Percentiles rank a stretch among this genome's conserved stretches.
Evolutionary conservation across 2,113 vertebrate genomes (phyloP).

Genomic region (Eleginops maclovinus): DNA sequence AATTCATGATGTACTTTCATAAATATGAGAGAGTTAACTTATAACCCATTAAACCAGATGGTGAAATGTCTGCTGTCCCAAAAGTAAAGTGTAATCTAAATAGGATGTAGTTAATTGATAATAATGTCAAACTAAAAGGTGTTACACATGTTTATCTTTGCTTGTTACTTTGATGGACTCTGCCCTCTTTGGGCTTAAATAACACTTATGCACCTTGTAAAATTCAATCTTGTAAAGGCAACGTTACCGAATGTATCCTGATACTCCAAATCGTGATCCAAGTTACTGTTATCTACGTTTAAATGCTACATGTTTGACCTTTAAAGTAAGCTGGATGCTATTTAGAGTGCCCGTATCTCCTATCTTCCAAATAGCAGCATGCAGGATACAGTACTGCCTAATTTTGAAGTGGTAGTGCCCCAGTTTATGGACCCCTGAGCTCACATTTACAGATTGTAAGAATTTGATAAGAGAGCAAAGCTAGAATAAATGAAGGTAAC

Average conservation of each 20-base stretch:
- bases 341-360: background rate
- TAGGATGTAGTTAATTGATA: conserved; percentile 11
- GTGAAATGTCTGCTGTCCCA: background rate
- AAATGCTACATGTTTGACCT: conserved; percentile 7
- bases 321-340: background rate
- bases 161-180: background rate
- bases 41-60: background rate
- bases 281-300: background rate
- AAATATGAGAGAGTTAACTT: background rate
- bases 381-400: background rate
- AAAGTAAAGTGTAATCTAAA: background rate
- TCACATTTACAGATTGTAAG: too few relatives aligned
- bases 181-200: background rate
- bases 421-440: conserved; percentile 21
- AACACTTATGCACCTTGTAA: background rate
- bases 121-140: background rate
- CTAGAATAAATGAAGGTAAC: background rate
- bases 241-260: background rate
- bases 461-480: background rate
- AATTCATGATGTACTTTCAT: background rate
- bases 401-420: conserved; percentile 20
- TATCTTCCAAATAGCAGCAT: background rate
- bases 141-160: background rate
- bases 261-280: background rate
- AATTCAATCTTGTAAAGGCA: background rate